A percentile compares a stretch with the other conserved stretches of the same genome.
phyloP scores from a whole-genome alignment of 2,888 invertebrate genomes.

The Axea sp. region DNA sequence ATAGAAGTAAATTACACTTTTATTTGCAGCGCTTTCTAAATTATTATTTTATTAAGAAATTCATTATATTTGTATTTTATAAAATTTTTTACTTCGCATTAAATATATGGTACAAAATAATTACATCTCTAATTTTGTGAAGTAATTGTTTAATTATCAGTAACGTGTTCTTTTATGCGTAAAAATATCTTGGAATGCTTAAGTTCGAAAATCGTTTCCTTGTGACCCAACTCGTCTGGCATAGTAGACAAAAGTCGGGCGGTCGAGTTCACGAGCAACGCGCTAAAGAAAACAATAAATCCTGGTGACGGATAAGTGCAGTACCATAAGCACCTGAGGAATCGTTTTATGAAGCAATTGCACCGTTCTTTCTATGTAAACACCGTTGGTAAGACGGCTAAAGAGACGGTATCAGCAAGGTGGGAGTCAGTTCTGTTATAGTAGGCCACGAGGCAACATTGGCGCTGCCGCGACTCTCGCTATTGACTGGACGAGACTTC shows the following conservation, averaged over 20 bases:
- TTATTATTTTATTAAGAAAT: no score
- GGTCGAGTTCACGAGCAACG: conserved; percentile 37
- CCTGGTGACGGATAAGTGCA: neutral
- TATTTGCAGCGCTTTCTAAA: no score
- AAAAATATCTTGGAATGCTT: neutral
- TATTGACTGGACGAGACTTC: conserved; percentile 63
- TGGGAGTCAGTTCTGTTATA: conserved; percentile 80
- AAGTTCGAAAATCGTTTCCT: neutral
- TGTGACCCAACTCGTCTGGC: conserved; percentile 18
- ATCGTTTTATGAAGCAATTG: conserved; percentile 48
- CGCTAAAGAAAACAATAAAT: conserved; percentile 36
- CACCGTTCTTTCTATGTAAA: conserved; percentile 66
- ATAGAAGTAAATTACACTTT: no score
- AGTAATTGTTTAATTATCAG: no score
- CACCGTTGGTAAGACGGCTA: conserved; percentile 72
- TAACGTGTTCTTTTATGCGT: neutral
- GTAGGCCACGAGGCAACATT: conserved; percentile 78
- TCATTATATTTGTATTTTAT: no score
- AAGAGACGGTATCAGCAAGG: conserved; percentile 70
- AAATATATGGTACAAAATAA: no score
- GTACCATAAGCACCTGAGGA: conserved; percentile 37
- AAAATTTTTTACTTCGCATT: no score
- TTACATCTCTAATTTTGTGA: no score
- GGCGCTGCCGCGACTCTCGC: conserved; percentile 75
- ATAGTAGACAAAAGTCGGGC: conserved; percentile 32